phyloP scores from a whole-genome alignment of 2,113 vertebrate genomes.

The Oryzias celebensis region DNA sequence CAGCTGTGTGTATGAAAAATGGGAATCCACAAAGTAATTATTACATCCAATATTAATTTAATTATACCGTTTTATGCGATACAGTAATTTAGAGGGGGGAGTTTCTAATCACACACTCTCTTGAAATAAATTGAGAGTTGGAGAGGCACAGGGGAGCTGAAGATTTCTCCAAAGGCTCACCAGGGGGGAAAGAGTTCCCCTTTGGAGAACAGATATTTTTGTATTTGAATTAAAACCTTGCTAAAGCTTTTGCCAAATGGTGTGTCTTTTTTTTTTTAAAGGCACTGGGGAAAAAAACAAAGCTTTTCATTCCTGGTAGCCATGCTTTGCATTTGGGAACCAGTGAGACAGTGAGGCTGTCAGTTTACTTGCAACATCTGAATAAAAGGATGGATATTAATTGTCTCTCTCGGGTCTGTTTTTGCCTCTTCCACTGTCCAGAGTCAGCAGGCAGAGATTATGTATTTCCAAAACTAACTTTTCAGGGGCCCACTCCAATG shows the following conservation, averaged over 20 bases:
- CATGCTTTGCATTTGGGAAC: slow-evolving; percentile 26
- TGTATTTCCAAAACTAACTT: slow-evolving; percentile 55
- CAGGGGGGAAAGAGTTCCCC: slow-evolving; percentile 59
- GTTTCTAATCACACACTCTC: slow-evolving; percentile 74
- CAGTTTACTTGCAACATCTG: slow-evolving; percentile 45
- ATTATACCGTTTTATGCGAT: slow-evolving; percentile 80
- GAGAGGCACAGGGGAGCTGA: slow-evolving; percentile 61
- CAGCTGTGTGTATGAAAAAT: slow-evolving; percentile 85
- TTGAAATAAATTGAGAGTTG: slow-evolving; percentile 78
- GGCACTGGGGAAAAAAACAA: slow-evolving; percentile 33
- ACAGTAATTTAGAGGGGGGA: slow-evolving; percentile 74
- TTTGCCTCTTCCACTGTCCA: slow-evolving; percentile 52
- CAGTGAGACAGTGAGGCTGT: slow-evolving; percentile 47
- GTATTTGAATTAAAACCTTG: slow-evolving; percentile 66
- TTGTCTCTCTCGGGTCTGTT: slow-evolving; percentile 66
- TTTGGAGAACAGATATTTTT: slow-evolving; percentile 62
- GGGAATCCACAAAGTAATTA: slow-evolving; percentile 85
- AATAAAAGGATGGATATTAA: slow-evolving; percentile 72
- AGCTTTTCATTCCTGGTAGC: slow-evolving; percentile 25
- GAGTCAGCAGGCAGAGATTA: slow-evolving; percentile 62
- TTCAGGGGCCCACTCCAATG: too few species aligned
- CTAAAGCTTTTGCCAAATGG: slow-evolving; percentile 43
- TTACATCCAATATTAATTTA: slow-evolving; percentile 86
- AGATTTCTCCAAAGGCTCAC: slow-evolving; percentile 67
- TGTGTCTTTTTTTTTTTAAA: slow-evolving; percentile 20